Percentiles rank a stretch among this genome's conserved stretches.
Evolutionary conservation across 2,888 invertebrate genomes (phyloP).

Genomic region (Labia minor): DNA sequence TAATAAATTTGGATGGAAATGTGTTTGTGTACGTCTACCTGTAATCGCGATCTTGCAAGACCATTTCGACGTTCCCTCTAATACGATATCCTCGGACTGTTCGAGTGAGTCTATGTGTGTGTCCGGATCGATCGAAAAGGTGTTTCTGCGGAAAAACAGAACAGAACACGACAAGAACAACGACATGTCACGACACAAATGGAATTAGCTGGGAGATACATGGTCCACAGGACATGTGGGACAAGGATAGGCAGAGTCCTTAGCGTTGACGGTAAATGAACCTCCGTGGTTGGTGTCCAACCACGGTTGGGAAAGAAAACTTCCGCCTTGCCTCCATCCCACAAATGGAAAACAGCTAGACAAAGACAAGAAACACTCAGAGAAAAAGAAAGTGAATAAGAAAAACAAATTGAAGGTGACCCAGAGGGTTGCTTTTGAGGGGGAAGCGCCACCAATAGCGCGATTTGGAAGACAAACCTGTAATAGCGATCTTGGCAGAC

Average conservation of each 20-base stretch:
- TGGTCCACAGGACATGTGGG: conserved; percentile 8
- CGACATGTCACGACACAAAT: conserved; percentile 28
- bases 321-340: conserved; percentile 2
- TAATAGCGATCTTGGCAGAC: conserved; percentile 99
- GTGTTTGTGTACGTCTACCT: conserved; percentile 55
- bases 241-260: not conserved
- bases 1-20: conserved; percentile 34
- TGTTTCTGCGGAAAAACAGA: conserved; percentile 64
- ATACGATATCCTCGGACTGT: conserved; percentile 94
- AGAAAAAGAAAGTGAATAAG: conserved; percentile 18
- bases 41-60: conserved; percentile 99
- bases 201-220: conserved; percentile 23
- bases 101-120: conserved; percentile 96
- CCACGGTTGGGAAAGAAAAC: not conserved
- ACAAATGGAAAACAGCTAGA: conserved; percentile 15
- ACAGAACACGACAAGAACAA: conserved; percentile 29
- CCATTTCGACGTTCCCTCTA: conserved; percentile 99
- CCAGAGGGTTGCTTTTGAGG: conserved; percentile 23
- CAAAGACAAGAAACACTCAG: conserved; percentile 17
- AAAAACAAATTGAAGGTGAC: conserved; percentile 17
- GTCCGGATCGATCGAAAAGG: conserved; percentile 94
- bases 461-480: conserved; percentile 68
- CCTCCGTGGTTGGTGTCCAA: conserved; percentile 8
- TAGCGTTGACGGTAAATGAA: not conserved
- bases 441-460: conserved; percentile 26